Evolutionary conservation across 2,797 vertebrate species (phyloP), one percentile per base, ranked within the genome.

Genomic region (Esox lucius): DNA sequence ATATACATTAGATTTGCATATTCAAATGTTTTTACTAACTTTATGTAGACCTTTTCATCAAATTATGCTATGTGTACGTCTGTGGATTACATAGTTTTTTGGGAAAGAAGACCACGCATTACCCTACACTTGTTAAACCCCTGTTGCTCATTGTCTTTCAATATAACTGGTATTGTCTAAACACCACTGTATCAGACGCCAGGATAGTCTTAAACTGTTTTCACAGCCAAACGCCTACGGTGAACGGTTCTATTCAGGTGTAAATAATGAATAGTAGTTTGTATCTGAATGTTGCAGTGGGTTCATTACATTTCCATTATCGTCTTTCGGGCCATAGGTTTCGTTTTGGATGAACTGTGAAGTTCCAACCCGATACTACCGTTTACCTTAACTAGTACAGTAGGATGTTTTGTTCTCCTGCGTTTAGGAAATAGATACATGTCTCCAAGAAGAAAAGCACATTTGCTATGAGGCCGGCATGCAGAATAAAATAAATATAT

Each of bases 151-250:
- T 80, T 86, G 83, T 85, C 90, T 90, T 84, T 85, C 84, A 90
- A 87, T 76, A 82, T 85, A 80, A 77, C 81, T 53, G 28, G 65
- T 24, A 68, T 90, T 92, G 91, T 93, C 87, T 85, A 92, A 93
- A 93, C 80, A 80, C 71, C 76, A 76, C 72, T 76, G 75, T 76
- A 75, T 65, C 92, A 92, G 93, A 92, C 91, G 91, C 92, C 93
- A 92, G 84, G 81, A 15, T 87, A 77, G 84, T 88, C 91, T 90
- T 81, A 84, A 80, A 78, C 72, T 72, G 39, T 66, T 80, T 78
- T 75, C 74, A 35, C 22, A 49, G 73, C 35, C 35, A 56, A 8
- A 65, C 86, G 49, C 79, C 51, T 70, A 48, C 68, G 39, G 46
- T 48, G 78, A 86, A 73, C 84, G 71, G 31, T 82, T 75, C 56